These are phyloP conservation scores for Australoheros scitulus DNA, from an alignment of 2,113 vertebrate genomes.

Conservation along the genomic window DNA sequence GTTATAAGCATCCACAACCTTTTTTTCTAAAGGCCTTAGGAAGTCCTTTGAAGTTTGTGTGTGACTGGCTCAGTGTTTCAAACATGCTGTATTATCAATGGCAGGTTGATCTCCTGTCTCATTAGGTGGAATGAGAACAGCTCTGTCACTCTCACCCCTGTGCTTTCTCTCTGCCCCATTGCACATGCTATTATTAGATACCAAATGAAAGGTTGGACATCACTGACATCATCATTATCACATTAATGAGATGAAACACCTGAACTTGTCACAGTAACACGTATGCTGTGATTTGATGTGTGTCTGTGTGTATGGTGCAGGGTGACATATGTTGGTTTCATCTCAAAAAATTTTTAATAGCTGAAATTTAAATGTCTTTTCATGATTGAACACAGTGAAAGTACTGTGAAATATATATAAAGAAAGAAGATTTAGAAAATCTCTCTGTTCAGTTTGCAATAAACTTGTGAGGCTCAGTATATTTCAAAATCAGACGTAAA, in stretches of 20 bases:
- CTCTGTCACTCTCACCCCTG: constrained; percentile 29
- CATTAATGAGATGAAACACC: constrained; percentile 49
- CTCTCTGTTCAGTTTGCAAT: not conserved
- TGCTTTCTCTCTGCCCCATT: not conserved
- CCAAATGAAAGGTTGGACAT: constrained; percentile 48
- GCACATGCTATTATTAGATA: constrained; percentile 47
- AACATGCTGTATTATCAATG: constrained; percentile 9
- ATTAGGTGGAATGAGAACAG: constrained; percentile 36
- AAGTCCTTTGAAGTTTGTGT: constrained; percentile 8
- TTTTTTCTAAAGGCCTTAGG: constrained; percentile 1
- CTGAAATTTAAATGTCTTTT: not conserved
- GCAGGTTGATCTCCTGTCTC: constrained; percentile 28
- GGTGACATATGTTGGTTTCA: not conserved
- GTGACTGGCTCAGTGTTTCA: constrained; percentile 2
- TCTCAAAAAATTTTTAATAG: not conserved
- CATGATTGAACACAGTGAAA: not conserved
- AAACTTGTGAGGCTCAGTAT: not conserved
- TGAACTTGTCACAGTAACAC: constrained; percentile 45
- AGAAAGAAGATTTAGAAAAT: not conserved
- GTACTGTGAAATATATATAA: not conserved
- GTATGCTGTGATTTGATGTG: not conserved
- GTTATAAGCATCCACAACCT: not conserved
- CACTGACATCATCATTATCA: constrained; percentile 44
- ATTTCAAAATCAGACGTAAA: not conserved
- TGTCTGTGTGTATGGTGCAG: not conserved